Evolutionary conservation across 2,113 vertebrate genomes (phyloP), one percentile per base, ranked within the genome.

Genomic region (Chauna torquata): DNA sequence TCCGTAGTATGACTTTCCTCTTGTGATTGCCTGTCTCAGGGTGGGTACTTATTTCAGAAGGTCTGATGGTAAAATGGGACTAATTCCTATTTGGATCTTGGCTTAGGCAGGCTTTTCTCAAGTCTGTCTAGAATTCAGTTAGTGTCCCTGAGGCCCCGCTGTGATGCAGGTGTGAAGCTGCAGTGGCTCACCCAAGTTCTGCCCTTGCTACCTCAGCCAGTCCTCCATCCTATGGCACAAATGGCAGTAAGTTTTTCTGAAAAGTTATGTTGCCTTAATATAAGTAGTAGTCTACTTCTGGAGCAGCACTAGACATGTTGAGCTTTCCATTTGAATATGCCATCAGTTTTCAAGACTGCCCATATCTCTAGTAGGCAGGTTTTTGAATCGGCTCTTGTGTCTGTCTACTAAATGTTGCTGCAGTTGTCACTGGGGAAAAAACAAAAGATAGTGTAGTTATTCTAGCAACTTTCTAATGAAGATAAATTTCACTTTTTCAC

Each of bases 81-180:
- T 23, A 38, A 8, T 81, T 92, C 17, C 5, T 32, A 13, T 45
- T 65, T 52, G 25, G 69, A 13, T 75, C 15, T 66, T 75, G 45
- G 25, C 24, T 49, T 83, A 45, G 52, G 52, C 32, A 91, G 52
- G 12, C 34, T 93, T 84, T 20, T 49, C 20, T 74, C 30, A n/a
- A 61, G 25, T 69, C n/a, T 50, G 19, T 42, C 27, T 79, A 49
- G 76, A 66, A 54, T 38, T 36, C 1, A 5, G 36, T n/a, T 47
- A 0, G 6, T 54, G 77, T 87, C 11, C 12, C 30, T n/a, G 38
- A 52, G 52, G 34, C 32, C 7, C 7, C 1, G 2, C 34, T 28
- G 7, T 52, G 54, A 24, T n/a, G 19, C 57, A 36, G 54, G 12
- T 27, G 4, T 64, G 59, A 64, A 74, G 47, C 62, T 65, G 70